phyloP scores from a whole-genome alignment of 1,140 invertebrate species.

The Magallana ariakensis region DNA sequence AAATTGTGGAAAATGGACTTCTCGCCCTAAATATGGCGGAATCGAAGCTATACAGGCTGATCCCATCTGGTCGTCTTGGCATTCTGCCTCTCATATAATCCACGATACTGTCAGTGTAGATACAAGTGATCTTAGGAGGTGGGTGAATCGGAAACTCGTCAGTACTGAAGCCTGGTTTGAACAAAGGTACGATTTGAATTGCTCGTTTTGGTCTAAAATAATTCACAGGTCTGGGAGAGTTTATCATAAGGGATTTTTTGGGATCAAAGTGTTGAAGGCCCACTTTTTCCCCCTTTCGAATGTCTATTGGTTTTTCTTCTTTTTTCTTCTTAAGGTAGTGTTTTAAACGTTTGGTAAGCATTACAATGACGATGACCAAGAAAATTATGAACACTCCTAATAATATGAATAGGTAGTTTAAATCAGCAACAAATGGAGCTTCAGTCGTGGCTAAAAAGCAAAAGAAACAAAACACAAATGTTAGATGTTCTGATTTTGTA shows the following conservation, averaged over 20 bases:
- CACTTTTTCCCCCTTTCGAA: slow-evolving; percentile 32
- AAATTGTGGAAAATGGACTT: slow-evolving; percentile 7
- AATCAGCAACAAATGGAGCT: slow-evolving; percentile 17
- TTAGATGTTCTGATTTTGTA: background rate
- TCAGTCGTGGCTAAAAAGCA: slow-evolving; percentile 22
- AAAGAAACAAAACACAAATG: background rate
- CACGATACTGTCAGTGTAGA: slow-evolving; percentile 51
- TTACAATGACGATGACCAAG: background rate
- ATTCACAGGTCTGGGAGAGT: background rate
- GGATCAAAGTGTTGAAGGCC: background rate
- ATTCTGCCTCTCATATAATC: slow-evolving; percentile 52
- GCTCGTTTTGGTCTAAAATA: slow-evolving; percentile 46
- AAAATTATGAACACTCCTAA: slow-evolving; percentile 23
- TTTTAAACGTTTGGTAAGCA: background rate
- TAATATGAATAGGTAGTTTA: slow-evolving; percentile 21
- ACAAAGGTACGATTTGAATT: slow-evolving; percentile 36
- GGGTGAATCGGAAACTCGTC: slow-evolving; percentile 32
- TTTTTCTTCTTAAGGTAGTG: background rate
- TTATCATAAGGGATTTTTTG: background rate
- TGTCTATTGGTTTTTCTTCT: background rate
- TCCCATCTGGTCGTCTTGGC: slow-evolving; percentile 43
- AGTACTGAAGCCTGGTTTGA: slow-evolving; percentile 33
- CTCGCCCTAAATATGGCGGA: slow-evolving; percentile 36
- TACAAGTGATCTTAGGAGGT: slow-evolving; percentile 44
- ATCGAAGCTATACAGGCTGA: slow-evolving; percentile 55